Evolutionary conservation across 2,113 vertebrate genomes (phyloP).

Genomic region (Cisticola juncidis): DNA sequence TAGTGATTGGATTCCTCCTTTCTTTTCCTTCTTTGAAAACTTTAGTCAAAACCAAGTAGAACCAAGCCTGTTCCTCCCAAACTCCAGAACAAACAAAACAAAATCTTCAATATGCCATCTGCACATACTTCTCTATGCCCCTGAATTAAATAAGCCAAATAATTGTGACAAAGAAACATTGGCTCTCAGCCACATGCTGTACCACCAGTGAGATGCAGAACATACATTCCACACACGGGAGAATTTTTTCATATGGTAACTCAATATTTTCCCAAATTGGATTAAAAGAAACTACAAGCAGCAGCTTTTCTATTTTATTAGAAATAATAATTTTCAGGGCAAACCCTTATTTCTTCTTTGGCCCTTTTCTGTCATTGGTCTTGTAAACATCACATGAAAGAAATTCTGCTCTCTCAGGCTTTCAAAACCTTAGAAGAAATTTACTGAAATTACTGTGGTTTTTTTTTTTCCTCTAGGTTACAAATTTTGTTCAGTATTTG

Average conservation of each 20-base stretch:
- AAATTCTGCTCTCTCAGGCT: neutral
- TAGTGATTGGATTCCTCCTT: neutral
- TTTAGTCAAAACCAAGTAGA: neutral
- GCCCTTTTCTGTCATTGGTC: neutral
- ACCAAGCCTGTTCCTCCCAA: rapidly evolving
- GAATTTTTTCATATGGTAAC: neutral
- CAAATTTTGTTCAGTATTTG: neutral
- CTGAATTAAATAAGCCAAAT: neutral
- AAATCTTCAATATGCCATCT: neutral
- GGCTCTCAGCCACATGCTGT: neutral
- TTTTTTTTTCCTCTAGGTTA: too few species aligned
- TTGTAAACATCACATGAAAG: neutral
- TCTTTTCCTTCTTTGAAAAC: neutral
- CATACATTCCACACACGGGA: rapidly evolving
- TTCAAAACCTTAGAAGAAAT: neutral
- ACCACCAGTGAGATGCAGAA: neutral
- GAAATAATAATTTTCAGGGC: neutral
- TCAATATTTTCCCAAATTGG: neutral
- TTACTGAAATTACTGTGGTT: neutral
- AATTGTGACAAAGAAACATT: neutral
- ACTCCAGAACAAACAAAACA: rapidly evolving
- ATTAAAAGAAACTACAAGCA: neutral
- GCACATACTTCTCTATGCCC: neutral
- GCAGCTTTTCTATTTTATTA: neutral
- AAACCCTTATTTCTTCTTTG: neutral